These are phyloP conservation scores for Ctenomys sociabilis DNA, from an alignment of 2,113 vertebrate species.

Conservation along the genomic window DNA sequence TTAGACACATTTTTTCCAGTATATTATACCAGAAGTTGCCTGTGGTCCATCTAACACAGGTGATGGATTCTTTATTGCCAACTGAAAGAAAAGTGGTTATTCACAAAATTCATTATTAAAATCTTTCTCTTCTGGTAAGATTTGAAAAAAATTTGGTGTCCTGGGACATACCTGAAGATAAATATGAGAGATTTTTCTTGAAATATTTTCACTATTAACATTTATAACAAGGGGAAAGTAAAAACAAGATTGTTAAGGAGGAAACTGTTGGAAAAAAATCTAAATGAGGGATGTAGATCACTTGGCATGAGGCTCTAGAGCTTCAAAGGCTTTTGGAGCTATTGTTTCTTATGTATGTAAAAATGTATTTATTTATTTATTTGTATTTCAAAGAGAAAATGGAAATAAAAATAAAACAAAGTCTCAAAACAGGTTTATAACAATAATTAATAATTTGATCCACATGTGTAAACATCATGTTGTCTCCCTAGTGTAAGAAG, in stretches of 20 bases:
- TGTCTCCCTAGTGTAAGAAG: too few species aligned
- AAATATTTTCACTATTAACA: not conserved
- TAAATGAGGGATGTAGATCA: not conserved
- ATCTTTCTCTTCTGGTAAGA: not conserved
- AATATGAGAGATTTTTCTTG: not conserved
- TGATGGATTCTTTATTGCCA: not conserved
- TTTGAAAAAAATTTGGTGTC: not conserved
- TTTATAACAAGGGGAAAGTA: not conserved
- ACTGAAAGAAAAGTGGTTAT: not conserved
- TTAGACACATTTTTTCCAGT: not conserved
- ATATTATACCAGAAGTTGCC: not conserved
- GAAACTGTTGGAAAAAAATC: not conserved
- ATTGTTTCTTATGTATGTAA: not conserved
- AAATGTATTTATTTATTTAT: too few species aligned
- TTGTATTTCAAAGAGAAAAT: too few species aligned
- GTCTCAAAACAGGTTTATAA: too few species aligned
- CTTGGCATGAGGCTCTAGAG: not conserved
- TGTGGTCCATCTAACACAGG: not conserved
- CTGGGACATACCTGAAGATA: not conserved
- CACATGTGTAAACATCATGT: too few species aligned
- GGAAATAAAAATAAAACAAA: too few species aligned
- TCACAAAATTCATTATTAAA: not conserved
- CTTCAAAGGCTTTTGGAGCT: not conserved
- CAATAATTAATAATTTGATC: too few species aligned
- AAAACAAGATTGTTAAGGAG: not conserved